Evolutionary conservation across 2,888 invertebrate species (phyloP).

Genomic region (Nomada lathburiana): DNA sequence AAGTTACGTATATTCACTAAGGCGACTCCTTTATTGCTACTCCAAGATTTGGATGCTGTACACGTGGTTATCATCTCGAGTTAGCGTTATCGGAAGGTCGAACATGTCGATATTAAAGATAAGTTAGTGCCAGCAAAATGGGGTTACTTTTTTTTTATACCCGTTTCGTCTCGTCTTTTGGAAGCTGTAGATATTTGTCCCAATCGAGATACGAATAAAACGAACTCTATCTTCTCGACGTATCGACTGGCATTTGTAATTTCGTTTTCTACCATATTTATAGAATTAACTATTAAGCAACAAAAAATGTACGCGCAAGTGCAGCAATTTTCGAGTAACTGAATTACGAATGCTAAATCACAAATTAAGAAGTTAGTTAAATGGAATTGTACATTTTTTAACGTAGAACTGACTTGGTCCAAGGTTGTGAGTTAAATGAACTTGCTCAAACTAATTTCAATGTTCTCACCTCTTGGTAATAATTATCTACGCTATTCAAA

Average conservation of each 20-base stretch:
- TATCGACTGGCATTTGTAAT: constrained; percentile 18
- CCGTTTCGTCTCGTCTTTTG: background rate
- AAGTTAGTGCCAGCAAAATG: constrained; percentile 53
- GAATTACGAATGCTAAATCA: background rate
- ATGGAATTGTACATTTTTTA: no score
- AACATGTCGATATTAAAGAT: constrained; percentile 66
- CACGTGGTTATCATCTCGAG: constrained; percentile 56
- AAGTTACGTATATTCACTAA: background rate
- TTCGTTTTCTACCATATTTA: background rate
- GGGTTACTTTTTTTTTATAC: constrained; percentile 40
- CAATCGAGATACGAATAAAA: constrained; percentile 14
- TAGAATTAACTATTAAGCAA: background rate
- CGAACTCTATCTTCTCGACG: constrained; percentile 14
- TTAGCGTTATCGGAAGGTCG: constrained; percentile 61
- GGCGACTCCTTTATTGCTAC: background rate
- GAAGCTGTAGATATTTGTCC: constrained; percentile 26
- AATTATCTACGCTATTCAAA: constrained; percentile 15
- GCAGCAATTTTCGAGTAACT: background rate
- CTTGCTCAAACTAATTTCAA: background rate
- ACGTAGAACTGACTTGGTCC: no score
- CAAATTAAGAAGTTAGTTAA: no score
- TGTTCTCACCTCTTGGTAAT: background rate
- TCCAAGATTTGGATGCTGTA: constrained; percentile 20
- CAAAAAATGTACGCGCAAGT: background rate
- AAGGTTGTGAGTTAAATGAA: background rate